Evolutionary conservation across 2,888 invertebrate genomes (phyloP).

Genomic region (Nyleta sp.): DNA sequence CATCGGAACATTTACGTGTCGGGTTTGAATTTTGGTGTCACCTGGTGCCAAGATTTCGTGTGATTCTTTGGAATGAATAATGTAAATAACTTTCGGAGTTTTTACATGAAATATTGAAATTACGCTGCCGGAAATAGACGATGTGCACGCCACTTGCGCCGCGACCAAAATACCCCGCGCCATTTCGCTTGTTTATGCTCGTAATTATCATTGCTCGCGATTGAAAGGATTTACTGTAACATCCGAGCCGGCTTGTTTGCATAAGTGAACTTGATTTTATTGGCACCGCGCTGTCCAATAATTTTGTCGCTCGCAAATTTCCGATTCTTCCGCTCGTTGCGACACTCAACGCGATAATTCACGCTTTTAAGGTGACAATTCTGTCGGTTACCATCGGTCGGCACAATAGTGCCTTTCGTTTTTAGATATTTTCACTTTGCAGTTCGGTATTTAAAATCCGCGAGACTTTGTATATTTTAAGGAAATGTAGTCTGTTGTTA

Average conservation of each 20-base stretch:
- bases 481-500: too few species aligned
- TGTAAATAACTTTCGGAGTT: neutral
- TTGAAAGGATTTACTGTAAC: conserved; percentile 37
- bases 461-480: too few species aligned
- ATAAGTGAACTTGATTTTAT: conserved; percentile 17
- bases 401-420: too few species aligned
- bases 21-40: conserved; percentile 13
- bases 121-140: conserved; percentile 52
- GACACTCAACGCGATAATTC: too few species aligned
- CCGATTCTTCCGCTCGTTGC: neutral
- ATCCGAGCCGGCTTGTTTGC: conserved; percentile 25
- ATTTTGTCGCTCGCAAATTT: neutral
- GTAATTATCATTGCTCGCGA: conserved; percentile 45
- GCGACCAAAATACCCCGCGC: conserved; percentile 37
- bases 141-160: conserved; percentile 38
- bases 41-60: neutral
- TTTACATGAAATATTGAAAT: conserved; percentile 57
- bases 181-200: conserved; percentile 42
- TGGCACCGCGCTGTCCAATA: neutral
- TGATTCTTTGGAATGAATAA: conserved; percentile 6
- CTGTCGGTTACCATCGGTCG: too few species aligned
- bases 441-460: too few species aligned
- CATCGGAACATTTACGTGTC: conserved; percentile 17
- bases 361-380: too few species aligned
- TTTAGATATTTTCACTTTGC: too few species aligned